phyloP scores from a whole-genome alignment of 2,113 vertebrate genomes.

The Tetrao urogallus region DNA sequence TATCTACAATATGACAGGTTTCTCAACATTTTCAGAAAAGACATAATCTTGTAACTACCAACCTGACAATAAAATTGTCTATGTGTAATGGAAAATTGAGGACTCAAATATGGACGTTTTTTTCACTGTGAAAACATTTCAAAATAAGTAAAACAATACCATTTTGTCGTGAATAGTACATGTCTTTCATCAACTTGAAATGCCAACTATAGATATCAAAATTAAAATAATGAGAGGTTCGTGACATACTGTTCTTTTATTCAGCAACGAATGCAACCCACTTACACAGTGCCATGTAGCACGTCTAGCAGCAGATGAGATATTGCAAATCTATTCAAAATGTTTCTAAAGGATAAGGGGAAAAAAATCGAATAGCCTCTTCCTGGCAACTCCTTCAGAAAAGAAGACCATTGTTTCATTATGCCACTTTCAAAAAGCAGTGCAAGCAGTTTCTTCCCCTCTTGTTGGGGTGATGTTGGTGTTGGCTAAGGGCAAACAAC shows the following conservation, averaged over 20 bases:
- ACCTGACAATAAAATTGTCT: conserved; percentile 62
- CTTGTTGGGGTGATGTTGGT: neutral
- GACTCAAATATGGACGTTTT: conserved; percentile 30
- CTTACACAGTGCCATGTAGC: conserved; percentile 22
- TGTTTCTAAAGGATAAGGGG: conserved; percentile 20
- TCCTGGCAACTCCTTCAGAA: neutral
- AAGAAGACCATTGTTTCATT: neutral
- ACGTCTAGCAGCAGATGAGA: conserved; percentile 44
- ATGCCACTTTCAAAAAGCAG: neutral
- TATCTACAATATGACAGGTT: conserved; percentile 55
- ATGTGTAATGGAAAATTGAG: conserved; percentile 52
- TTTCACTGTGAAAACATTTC: conserved; percentile 24
- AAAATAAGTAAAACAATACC: conserved; percentile 53
- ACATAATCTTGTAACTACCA: conserved; percentile 43
- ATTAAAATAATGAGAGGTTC: conserved; percentile 54
- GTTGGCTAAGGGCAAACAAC: neutral
- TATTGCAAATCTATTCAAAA: conserved; percentile 50
- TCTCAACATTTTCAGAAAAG: conserved; percentile 61
- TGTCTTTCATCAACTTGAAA: conserved; percentile 49
- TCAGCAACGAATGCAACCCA: neutral
- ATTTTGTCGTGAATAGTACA: neutral
- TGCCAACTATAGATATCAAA: conserved; percentile 8
- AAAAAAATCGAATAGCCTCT: neutral
- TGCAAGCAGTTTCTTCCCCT: neutral
- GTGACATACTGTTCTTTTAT: conserved; percentile 5